Evolutionary conservation across 2,113 vertebrate species (phyloP), one percentile per base, ranked within the genome.

Genomic region (Cettia cetti): DNA sequence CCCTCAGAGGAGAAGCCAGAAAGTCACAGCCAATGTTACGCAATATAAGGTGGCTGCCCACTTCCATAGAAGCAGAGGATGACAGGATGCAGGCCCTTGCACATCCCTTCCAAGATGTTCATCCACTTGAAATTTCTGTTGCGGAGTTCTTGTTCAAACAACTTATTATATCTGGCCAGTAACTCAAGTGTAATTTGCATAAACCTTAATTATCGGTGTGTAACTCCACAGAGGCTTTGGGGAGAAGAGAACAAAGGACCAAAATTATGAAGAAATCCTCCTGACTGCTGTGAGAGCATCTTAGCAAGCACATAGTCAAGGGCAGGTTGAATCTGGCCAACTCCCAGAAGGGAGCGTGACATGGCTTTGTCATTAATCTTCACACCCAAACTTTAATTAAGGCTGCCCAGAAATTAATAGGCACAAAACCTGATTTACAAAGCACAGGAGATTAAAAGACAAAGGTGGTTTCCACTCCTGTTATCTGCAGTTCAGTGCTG

Each of bases 341-440:
- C 47, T 91, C 54, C 79, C 87, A 72, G 83, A 90, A 90, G 77
- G 68, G 78, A 94, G 56, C 1, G 39, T 40, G 39, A 40, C 93
- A 92, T 10, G 64, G 63, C 76, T 86, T 88, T 78, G 89, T 82
- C 90, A 70, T 74, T 37, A 45, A 83, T 70, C 87, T 94, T 95
- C 93, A 93, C 96, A 74, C 84, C 76, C 47, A 77, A 91, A 90
- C 61, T 66, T 88, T 96, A 94, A 97, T 96, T 94, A 96, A 96
- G 12, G 12, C 87, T 95, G 91, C 82, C 85, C 68, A 90, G 50
- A 96, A 92, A 85, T 95, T 90, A 95, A 57, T 91, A 86, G 82
- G 63, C 56, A 65, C 87, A 90, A 74, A 95, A 91, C 90, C 76
- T 86, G 90, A 94, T 95, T 88, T 96, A 92, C 95, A 86, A 91